Conservation (phyloP, 2,113 vertebrate genomes). For the Brachyhypopomus gauderio region DNA sequence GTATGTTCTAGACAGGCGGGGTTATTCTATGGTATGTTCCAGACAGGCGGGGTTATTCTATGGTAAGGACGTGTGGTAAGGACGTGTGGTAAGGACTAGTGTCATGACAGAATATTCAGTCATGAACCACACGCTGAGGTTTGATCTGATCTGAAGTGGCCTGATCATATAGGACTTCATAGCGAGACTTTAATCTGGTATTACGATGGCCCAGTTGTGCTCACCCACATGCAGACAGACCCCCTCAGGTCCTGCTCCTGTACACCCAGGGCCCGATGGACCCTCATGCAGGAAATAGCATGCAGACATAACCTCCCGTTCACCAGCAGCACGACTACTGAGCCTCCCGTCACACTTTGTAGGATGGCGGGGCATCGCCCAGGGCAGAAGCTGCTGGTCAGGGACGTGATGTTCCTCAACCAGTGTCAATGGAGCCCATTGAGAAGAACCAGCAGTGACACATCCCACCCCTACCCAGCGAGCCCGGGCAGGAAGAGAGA, state of each 20-base stretch:
- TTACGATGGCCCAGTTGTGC: too few relatives aligned
- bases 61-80: not conserved
- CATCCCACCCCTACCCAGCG: not conserved
- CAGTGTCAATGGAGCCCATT: slow-evolving; percentile 46
- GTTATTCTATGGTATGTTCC: slow-evolving; percentile 23
- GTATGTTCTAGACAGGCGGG: slow-evolving; percentile 49
- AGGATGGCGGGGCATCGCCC: not conserved
- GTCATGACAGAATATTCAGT: not conserved
- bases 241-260: too few relatives aligned
- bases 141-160: not conserved
- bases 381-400: slow-evolving; percentile 23
- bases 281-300: too few relatives aligned
- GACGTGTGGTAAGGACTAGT: not conserved
- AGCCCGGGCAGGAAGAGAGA: not conserved
- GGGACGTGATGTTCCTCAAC: slow-evolving; percentile 37
- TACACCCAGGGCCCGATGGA: too few relatives aligned
- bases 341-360: not conserved
- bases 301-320: not conserved
- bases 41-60: slow-evolving; percentile 50
- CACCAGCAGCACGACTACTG: too few relatives aligned
- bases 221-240: too few relatives aligned
- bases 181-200: too few relatives aligned
- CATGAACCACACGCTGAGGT: not conserved
- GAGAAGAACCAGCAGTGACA: slow-evolving; percentile 5
- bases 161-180: too few relatives aligned